These are phyloP conservation scores for Meriones unguiculatus DNA, from an alignment of 2,113 vertebrate genomes.

Conservation along the genomic window DNA sequence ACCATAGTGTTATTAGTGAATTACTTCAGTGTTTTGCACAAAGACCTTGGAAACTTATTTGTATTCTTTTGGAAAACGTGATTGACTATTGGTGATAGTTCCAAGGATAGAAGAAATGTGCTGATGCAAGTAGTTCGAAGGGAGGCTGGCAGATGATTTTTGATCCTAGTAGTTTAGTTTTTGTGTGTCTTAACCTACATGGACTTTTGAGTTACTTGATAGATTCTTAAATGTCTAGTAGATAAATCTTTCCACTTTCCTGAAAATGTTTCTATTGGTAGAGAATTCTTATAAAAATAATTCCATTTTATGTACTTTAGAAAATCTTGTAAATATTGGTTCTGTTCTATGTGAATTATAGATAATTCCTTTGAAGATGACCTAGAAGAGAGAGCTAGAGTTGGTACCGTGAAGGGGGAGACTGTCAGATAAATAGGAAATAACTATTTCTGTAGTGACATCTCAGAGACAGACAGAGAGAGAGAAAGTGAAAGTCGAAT, in stretches of 20 bases:
- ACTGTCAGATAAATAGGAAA: constrained; percentile 12
- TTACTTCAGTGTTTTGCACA: constrained; percentile 46
- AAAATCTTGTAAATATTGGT: constrained; percentile 35
- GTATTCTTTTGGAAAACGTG: constrained; percentile 34
- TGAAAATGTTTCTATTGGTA: not conserved
- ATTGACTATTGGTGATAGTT: constrained; percentile 23
- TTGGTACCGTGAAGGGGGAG: not conserved
- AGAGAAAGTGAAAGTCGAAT: not conserved
- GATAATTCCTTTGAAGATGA: constrained; percentile 43
- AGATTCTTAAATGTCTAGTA: not conserved
- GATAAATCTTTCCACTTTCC: not conserved
- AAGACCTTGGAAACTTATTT: constrained; percentile 40
- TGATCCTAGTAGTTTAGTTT: constrained; percentile 9
- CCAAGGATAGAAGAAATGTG: constrained; percentile 32
- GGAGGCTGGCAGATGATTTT: constrained; percentile 13
- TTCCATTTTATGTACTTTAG: constrained; percentile 24
- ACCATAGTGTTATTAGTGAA: constrained; percentile 1
- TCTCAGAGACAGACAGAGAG: not conserved
- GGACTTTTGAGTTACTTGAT: constrained; percentile 28
- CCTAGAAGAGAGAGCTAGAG: not conserved
- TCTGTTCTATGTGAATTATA: not conserved
- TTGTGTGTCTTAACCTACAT: constrained; percentile 4
- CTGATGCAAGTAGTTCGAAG: constrained; percentile 35
- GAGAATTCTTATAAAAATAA: constrained; percentile 40
- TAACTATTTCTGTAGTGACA: constrained; percentile 38